Conservation (phyloP, 2,113 vertebrate genomes). For the Colaptes auratus region DNA sequence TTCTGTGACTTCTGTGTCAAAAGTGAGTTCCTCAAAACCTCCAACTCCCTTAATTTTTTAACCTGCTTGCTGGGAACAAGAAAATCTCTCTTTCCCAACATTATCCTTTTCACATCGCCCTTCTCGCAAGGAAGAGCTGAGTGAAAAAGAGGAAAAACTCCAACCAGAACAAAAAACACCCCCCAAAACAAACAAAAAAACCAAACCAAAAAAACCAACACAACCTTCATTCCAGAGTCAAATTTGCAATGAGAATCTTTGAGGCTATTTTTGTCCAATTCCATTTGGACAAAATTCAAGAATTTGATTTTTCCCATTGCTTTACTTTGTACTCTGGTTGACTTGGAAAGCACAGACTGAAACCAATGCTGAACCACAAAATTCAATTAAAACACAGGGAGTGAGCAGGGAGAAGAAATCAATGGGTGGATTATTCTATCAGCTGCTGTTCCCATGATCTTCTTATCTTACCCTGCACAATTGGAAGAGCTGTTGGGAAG, state of each 20-base stretch:
- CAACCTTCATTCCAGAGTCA: constrained; percentile 79
- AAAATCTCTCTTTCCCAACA: constrained; percentile 75
- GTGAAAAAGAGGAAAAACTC: constrained; percentile 62
- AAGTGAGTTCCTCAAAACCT: constrained; percentile 16
- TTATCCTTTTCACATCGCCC: constrained; percentile 66
- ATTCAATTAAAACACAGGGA: constrained; percentile 72
- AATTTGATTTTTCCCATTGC: constrained; percentile 80
- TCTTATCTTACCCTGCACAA: neutral
- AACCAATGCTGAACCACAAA: constrained; percentile 72
- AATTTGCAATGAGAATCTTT: constrained; percentile 82
- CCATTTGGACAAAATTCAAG: constrained; percentile 83
- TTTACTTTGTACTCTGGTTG: constrained; percentile 75
- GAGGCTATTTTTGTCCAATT: constrained; percentile 81
- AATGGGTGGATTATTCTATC: constrained; percentile 50
- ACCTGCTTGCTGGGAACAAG: constrained; percentile 78
- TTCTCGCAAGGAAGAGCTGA: constrained; percentile 67
- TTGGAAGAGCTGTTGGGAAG: neutral
- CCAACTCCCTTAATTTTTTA: constrained; percentile 58
- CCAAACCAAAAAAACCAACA: neutral
- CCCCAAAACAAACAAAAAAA: neutral
- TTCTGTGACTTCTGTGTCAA: constrained; percentile 52
- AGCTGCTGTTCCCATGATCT: constrained; percentile 29
- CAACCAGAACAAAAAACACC: constrained; percentile 6
- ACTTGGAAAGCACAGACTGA: constrained; percentile 71
- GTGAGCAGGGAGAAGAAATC: constrained; percentile 66